Percentiles rank a stretch among this genome's conserved stretches.
Evolutionary conservation across 2,113 vertebrate genomes (phyloP).

Genomic region (Rhynchopsitta pachyrhyncha): DNA sequence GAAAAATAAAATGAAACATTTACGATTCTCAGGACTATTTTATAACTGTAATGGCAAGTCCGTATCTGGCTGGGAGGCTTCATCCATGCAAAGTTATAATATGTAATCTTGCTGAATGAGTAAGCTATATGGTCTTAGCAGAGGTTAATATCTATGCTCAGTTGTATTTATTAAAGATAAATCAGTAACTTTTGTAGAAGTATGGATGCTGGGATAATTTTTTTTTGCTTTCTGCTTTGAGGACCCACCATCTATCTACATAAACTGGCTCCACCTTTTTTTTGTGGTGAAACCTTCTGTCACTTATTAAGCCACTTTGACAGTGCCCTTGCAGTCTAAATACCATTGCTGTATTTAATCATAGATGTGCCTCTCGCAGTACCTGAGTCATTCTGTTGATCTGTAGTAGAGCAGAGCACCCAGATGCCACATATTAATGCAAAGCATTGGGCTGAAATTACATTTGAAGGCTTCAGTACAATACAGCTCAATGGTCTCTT

Average conservation of each 20-base stretch:
- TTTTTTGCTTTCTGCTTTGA: neutral
- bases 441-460: slow-evolving; percentile 27
- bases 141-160: neutral
- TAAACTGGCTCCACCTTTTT: neutral
- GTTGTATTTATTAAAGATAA: neutral
- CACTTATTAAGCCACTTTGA: neutral
- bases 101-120: neutral
- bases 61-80: neutral
- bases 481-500: neutral
- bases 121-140: neutral
- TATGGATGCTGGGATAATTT: neutral
- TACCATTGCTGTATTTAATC: neutral
- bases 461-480: slow-evolving; percentile 39
- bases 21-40: neutral
- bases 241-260: neutral
- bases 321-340: neutral
- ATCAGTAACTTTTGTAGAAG: neutral
- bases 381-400: neutral
- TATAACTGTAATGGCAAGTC: neutral
- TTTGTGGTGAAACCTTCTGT: neutral
- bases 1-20: neutral
- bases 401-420: neutral
- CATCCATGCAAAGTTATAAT: neutral
- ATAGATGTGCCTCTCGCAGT: neutral
- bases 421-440: neutral